Evolutionary conservation across 1,140 invertebrate species (phyloP).

Genomic region (Lerema accius): DNA sequence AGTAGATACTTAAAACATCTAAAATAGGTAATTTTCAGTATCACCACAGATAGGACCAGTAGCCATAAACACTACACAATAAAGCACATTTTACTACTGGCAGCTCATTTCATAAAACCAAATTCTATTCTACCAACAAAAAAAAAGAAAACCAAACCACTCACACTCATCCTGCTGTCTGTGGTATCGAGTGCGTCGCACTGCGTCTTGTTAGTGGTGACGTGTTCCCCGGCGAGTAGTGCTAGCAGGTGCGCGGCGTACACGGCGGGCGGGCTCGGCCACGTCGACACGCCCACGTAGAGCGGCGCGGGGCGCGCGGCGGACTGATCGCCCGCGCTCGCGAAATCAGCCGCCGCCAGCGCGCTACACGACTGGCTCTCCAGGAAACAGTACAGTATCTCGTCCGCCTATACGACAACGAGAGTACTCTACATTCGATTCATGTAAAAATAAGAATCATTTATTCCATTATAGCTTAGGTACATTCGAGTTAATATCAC

Average conservation of each 20-base stretch:
- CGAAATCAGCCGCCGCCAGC: slow-evolving; percentile 84
- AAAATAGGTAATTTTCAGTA: too few species aligned
- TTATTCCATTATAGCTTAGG: too few species aligned
- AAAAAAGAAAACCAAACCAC: too few species aligned
- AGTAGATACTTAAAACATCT: too few species aligned
- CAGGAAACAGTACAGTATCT: slow-evolving; percentile 92
- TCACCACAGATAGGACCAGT: too few species aligned
- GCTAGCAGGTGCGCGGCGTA: slow-evolving; percentile 78
- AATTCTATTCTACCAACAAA: too few species aligned
- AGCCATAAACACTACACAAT: too few species aligned
- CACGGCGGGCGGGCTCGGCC: slow-evolving; percentile 73
- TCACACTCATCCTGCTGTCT: slow-evolving; percentile 39
- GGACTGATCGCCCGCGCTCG: slow-evolving; percentile 33
- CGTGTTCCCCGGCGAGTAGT: slow-evolving; percentile 82
- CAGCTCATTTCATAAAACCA: too few species aligned
- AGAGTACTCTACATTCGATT: too few species aligned
- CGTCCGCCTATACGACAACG: slow-evolving; percentile 83
- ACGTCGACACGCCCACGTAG: slow-evolving; percentile 84
- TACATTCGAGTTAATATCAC: too few species aligned
- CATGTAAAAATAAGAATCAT: too few species aligned
- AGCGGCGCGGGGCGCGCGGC: slow-evolving; percentile 65
- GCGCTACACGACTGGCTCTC: slow-evolving; percentile 86
- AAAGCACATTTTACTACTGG: too few species aligned
- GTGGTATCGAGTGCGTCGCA: slow-evolving; percentile 54
- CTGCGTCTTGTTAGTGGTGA: slow-evolving; percentile 39